A percentile compares a stretch with the other conserved stretches of the same genome.
Evolutionary conservation across 2,113 vertebrate genomes (phyloP).

Genomic region (Accipiter virgatus): DNA sequence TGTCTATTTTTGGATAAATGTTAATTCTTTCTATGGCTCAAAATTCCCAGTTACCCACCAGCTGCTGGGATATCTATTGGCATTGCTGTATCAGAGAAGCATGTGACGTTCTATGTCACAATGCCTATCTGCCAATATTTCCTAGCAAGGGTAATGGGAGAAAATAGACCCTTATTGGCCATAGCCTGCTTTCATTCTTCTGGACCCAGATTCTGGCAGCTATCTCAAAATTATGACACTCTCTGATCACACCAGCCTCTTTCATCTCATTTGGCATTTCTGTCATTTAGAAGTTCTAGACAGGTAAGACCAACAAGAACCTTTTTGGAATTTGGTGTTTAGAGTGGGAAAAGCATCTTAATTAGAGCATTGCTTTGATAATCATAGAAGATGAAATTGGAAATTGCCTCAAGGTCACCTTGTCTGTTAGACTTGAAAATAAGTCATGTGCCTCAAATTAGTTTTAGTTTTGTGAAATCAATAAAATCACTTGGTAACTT

Average conservation of each 20-base stretch:
- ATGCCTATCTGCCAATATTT: neutral
- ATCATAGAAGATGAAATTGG: neutral
- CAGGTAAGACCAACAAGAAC: neutral
- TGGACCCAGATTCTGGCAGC: neutral
- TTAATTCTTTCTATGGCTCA: neutral
- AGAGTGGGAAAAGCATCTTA: neutral
- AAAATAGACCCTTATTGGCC: neutral
- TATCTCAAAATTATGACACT: neutral
- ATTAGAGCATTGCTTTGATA: neutral
- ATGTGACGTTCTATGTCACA: neutral
- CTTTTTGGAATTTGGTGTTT: neutral
- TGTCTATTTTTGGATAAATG: neutral
- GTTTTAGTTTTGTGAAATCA: neutral
- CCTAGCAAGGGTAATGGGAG: neutral
- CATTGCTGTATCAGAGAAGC: neutral
- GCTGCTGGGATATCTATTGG: neutral
- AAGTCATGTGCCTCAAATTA: neutral
- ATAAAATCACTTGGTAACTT: neutral
- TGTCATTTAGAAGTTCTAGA: neutral
- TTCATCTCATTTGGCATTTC: neutral
- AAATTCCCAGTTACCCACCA: neutral
- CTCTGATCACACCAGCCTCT: neutral
- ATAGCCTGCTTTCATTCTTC: neutral
- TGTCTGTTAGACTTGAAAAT: neutral
- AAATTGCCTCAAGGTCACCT: neutral